phyloP scores from a whole-genome alignment of 2,888 invertebrate species.

The Dimorphilus gyrociliatus region DNA sequence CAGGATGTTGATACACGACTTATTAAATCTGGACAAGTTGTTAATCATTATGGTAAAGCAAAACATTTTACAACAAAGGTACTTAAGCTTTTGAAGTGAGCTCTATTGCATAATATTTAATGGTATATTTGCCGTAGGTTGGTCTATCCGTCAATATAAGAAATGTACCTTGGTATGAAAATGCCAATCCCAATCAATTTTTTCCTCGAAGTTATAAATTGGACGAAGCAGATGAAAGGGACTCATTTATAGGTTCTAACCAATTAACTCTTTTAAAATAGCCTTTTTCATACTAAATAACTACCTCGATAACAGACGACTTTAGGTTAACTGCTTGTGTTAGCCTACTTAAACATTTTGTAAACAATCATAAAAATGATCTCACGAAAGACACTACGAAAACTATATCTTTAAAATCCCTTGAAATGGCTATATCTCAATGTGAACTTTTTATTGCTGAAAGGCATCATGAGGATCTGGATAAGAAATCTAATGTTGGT shows the following conservation, averaged over 20 bases:
- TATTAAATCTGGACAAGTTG: constrained; percentile 50
- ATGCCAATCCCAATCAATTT: constrained; percentile 50
- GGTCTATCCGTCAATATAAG: constrained; percentile 16
- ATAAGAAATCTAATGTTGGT: no score
- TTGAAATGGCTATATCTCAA: no score
- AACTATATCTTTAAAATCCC: no score
- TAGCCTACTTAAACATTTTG: constrained; percentile 60
- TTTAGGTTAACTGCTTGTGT: constrained; percentile 75
- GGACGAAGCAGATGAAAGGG: constrained; percentile 18
- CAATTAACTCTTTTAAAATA: background rate
- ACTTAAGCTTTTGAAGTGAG: no score
- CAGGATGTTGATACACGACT: constrained; percentile 59
- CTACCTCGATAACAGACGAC: constrained; percentile 58
- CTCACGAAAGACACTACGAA: no score
- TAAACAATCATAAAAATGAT: constrained; percentile 38
- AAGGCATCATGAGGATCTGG: no score
- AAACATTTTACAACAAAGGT: constrained; percentile 75
- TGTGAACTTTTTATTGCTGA: no score
- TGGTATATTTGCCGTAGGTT: constrained; percentile 9
- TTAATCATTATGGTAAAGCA: constrained; percentile 66
- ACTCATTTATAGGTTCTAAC: constrained; percentile 17
- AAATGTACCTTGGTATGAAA: constrained; percentile 16
- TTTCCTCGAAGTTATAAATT: constrained; percentile 73
- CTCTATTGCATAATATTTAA: background rate
- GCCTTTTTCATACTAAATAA: background rate